phyloP scores from a whole-genome alignment of 2,888 invertebrate genomes.

The Cryptus armator region DNA sequence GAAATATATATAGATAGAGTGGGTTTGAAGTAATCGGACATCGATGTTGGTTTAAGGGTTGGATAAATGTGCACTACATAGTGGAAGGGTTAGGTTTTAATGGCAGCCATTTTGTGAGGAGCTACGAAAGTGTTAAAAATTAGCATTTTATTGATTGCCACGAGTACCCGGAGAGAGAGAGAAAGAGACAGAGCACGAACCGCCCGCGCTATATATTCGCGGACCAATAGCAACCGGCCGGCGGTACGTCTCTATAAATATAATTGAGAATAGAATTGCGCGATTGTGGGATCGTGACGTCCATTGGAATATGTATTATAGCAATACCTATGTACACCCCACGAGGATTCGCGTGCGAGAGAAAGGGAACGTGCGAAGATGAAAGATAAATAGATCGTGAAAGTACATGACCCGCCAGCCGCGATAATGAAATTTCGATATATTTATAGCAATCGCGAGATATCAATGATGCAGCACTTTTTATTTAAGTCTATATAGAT shows the following conservation, averaged over 20 bases:
- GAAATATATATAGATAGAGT: neutral
- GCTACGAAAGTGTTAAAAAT: slow-evolving; percentile 83
- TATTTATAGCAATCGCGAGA: neutral
- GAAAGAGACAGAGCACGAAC: neutral
- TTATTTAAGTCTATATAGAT: neutral
- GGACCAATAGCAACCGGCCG: slow-evolving; percentile 60
- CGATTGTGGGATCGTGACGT: slow-evolving; percentile 63
- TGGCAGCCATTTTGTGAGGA: slow-evolving; percentile 71
- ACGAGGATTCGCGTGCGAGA: neutral
- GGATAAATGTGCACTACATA: slow-evolving; percentile 8
- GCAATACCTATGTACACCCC: slow-evolving; percentile 28
- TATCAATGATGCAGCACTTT: neutral
- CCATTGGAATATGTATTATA: slow-evolving; percentile 55
- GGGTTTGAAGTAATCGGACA: neutral
- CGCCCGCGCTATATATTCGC: slow-evolving; percentile 27
- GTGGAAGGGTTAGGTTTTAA: slow-evolving; percentile 63
- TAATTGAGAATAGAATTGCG: slow-evolving; percentile 72
- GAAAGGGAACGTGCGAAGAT: slow-evolving; percentile 2
- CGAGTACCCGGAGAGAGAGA: slow-evolving; percentile 67
- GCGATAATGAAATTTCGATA: neutral
- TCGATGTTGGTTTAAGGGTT: slow-evolving; percentile 24
- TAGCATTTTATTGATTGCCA: slow-evolving; percentile 85
- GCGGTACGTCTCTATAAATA: slow-evolving; percentile 75
- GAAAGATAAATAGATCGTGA: neutral
- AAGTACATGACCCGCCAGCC: neutral